Evolutionary conservation across 2,113 vertebrate genomes (phyloP), one percentile per base, ranked within the genome.

Genomic region (Lagenorhynchus albirostris): DNA sequence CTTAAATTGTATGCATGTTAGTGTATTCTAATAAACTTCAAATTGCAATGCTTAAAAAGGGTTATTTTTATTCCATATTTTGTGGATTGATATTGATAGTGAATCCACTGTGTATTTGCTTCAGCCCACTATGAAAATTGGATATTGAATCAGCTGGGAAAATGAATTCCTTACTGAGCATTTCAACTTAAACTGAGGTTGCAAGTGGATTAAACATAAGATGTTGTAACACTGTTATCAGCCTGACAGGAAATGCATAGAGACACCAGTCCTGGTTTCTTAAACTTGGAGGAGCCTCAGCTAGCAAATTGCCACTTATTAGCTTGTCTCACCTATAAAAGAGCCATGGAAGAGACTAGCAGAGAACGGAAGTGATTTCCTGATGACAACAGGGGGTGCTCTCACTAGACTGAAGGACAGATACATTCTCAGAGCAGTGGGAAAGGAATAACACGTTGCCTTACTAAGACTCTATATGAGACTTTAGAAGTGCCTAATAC

Each of bases 401-500:
- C 99, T 98, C 98, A 97, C 98, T 98, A 98, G 98, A 98, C 98
- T 99, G 98, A 99, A 99, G 98, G 98, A 99, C 98, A 98, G 99
- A 98, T 98, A 98, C 88, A 95, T 98, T 98, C 98, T 98, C 98
- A 96, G 98, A 99, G 98, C 98, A 98, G 98, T 98, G 98, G 99
- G 98, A 97, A 98, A 98, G 98, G 98, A 99, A 98, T 99, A 99
- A 98, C 98, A 98, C 98, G 98, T 97, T 97, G 97, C 98, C 98
- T 98, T 98, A 94, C 97, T 96, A 97, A 98, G 98, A 97, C 98
- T 98, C 98, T 98, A 93, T 98, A 98, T 98, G 99, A 99, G 99
- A 98, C 98, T 98, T 99, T 98, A 99, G 98, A 99, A 99, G 98
- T 98, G 98, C 98, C 98, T 99, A 99, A 99, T 99, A 99, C 98